Conservation (phyloP, 2,113 vertebrate genomes). For the Pterocles gutturalis region DNA sequence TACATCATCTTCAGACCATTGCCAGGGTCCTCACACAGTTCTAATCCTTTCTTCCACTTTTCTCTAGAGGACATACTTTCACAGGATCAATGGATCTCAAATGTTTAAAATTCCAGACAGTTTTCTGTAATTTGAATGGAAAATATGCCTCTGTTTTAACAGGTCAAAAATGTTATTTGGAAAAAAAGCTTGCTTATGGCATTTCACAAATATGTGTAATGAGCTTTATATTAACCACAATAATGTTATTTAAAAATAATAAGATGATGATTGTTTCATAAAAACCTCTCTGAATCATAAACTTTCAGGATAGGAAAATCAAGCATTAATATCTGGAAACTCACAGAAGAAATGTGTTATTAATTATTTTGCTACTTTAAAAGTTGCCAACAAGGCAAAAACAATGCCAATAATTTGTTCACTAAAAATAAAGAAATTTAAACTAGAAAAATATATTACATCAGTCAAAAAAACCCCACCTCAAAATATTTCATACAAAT, state of each 20-base stretch:
- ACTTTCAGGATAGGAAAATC: not conserved
- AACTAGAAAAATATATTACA: not conserved
- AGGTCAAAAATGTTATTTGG: not conserved
- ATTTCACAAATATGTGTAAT: not conserved
- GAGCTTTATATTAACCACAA: not conserved
- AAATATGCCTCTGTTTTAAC: not conserved
- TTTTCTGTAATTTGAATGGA: not conserved
- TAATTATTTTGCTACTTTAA: not conserved
- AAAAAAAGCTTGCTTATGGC: not conserved
- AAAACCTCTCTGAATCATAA: not conserved
- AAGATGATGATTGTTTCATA: not conserved
- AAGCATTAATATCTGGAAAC: not conserved
- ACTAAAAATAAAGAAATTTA: not conserved
- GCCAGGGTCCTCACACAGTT: not conserved
- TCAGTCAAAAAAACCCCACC: not conserved
- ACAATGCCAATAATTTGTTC: not conserved
- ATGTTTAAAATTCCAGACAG: not conserved
- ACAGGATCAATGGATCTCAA: not conserved
- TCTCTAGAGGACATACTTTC: not conserved
- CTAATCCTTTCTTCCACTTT: constrained; percentile 20
- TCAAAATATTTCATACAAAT: not conserved
- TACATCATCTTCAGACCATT: not conserved
- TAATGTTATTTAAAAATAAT: not conserved
- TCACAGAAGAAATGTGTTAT: not conserved
- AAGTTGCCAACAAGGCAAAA: not conserved